Evolutionary conservation across 2,797 vertebrate species (phyloP).

Genomic region (Muscicapa comitata): DNA sequence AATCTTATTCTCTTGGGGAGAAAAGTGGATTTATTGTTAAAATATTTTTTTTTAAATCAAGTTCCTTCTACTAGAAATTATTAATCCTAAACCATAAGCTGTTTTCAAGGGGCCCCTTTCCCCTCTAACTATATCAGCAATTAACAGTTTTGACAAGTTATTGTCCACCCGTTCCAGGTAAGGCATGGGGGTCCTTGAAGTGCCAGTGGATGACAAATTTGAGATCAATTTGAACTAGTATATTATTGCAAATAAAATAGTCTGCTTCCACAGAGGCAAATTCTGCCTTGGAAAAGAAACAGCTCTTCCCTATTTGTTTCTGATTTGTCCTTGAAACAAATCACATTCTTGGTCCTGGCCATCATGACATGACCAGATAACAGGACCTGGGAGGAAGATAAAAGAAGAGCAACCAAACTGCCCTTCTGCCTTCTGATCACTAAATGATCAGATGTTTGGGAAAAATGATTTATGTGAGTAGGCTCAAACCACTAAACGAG

Average conservation of each 20-base stretch:
- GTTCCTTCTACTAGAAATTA: not conserved
- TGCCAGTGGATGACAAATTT: not conserved
- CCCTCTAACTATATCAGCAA: not conserved
- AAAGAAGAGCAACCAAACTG: not conserved
- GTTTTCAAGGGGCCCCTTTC: not conserved
- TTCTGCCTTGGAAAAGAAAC: not conserved
- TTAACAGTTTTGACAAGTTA: not conserved
- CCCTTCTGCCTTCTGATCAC: slow-evolving; percentile 13
- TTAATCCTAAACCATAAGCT: not conserved
- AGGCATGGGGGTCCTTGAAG: not conserved
- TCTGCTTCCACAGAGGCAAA: not conserved
- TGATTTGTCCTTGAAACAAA: not conserved
- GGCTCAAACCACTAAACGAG: not conserved
- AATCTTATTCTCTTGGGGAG: not conserved
- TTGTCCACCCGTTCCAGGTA: not conserved
- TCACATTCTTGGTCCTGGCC: not conserved
- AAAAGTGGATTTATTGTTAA: not conserved
- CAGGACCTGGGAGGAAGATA: not conserved
- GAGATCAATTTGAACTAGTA: not conserved
- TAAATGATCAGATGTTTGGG: slow-evolving; percentile 21
- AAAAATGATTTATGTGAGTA: slow-evolving; percentile 49
- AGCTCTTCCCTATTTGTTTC: not conserved
- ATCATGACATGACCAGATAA: not conserved
- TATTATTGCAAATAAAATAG: not conserved
- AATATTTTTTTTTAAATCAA: not conserved